Evolutionary conservation across 2,797 vertebrate genomes (phyloP), one percentile per base, ranked within the genome.

Genomic region (Lithobates sylvaticus): DNA sequence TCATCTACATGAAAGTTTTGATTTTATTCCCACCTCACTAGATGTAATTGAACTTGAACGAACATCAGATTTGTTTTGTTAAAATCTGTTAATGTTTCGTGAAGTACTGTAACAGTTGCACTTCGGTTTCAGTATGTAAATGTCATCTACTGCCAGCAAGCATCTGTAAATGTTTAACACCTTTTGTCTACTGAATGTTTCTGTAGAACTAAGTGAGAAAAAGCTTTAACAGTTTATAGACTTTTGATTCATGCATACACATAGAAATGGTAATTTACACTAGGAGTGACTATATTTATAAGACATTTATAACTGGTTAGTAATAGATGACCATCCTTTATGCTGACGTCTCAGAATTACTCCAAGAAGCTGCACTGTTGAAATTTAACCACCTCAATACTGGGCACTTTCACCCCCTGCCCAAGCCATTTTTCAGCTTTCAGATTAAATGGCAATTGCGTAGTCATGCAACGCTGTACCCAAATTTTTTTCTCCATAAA

Each of bases 71-170:
- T 32, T 18, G 16, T 70, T 70, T 32, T 34, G 13, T 12, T 15
- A 29, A 69, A 34, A 34, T 34, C 71, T 42, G 36, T 73, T 73
- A 73, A 73, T 73, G 36, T 42, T 71, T 71, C 32, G 10, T n/a
- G 6, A 34, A 39, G 16, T 36, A 36, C 13, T 18, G 13, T 70
- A 70, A 70, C 29, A 42, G 6, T 42, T 21, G 18, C 70, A 42
- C 2, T 42, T 61, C 54, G 4, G 5, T 61, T n/a, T 61, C 21
- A 61, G 54, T 61, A 61, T 61, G 21, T 61, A 61, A 61, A 61
- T 67, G 65, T 29, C n/a, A 29, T 29, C 26, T 29, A 15, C 27
- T 67, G n/a, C 26, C n/a, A 67, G 65, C 26, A 67, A 67, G 65
- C n/a, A 29, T 27, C 65, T 67, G 65, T 27, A 27, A 67, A 67